Evolutionary conservation across 1,140 invertebrate species (phyloP).

Genomic region (Drosophila asahinai): DNA sequence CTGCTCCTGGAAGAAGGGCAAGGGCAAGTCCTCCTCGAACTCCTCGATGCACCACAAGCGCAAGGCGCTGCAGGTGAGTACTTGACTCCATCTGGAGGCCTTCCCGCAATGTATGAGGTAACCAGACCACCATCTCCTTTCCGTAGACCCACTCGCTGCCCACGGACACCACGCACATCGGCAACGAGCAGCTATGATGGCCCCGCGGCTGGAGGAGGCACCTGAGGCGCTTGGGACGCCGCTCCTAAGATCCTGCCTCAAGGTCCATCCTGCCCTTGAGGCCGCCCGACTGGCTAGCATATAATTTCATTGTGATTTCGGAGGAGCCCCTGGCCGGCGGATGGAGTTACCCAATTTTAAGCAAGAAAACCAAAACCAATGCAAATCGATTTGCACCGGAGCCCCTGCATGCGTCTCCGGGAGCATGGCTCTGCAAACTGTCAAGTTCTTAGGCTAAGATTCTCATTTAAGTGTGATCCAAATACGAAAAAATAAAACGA

Average conservation of each 20-base stretch:
- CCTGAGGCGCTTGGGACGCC: conserved; percentile 56
- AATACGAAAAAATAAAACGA: conserved; percentile 26
- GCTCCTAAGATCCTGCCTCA: conserved; percentile 48
- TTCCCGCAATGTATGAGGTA: not conserved
- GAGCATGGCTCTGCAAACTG: conserved; percentile 30
- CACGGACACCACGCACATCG: conserved; percentile 84
- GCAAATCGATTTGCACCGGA: conserved; percentile 16
- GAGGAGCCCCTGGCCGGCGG: conserved; percentile 30
- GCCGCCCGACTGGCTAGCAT: conserved; percentile 21
- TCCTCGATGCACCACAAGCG: conserved; percentile 84
- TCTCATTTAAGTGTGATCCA: conserved; percentile 31
- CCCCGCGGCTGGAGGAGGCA: conserved; percentile 54
- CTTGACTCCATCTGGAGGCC: not conserved
- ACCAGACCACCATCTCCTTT: conserved; percentile 6
- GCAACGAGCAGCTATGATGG: conserved; percentile 85
- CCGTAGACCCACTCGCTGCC: conserved; percentile 82
- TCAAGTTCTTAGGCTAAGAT: conserved; percentile 50
- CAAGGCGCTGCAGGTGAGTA: conserved; percentile 79
- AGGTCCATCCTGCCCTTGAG: conserved; percentile 18
- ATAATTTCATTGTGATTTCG: conserved; percentile 67
- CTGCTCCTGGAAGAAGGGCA: conserved; percentile 86
- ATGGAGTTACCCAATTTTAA: conserved; percentile 46
- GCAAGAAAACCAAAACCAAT: not conserved
- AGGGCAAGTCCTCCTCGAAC: conserved; percentile 82
- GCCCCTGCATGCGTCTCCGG: conserved; percentile 30